Conservation (phyloP, 2,797 vertebrate genomes). For the Myotis myotis region DNA sequence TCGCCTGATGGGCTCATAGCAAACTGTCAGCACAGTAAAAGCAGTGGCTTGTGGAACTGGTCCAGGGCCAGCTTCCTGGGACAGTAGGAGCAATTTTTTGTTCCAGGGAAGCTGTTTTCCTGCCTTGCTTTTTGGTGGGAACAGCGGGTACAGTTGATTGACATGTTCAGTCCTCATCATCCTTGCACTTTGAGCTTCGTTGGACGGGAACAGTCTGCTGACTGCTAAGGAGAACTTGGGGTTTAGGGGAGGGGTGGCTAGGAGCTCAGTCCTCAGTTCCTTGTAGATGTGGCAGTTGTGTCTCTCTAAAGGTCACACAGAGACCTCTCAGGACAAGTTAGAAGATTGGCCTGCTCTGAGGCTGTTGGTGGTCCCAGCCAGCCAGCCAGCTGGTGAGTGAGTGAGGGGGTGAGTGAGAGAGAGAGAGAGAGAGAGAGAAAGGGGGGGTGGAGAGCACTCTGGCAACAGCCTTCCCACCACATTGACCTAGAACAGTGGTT, state of each 20-base stretch:
- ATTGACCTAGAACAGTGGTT: background rate
- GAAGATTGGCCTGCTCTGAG: background rate
- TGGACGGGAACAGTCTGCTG: background rate
- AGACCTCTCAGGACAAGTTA: background rate
- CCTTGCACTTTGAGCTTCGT: background rate
- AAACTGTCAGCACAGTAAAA: background rate
- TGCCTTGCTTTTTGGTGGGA: background rate
- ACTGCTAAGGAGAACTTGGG: background rate
- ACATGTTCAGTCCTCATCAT: background rate
- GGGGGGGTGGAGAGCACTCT: background rate
- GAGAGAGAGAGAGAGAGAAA: background rate
- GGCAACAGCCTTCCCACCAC: background rate
- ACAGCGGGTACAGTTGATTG: background rate
- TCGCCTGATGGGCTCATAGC: background rate
- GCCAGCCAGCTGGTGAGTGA: background rate
- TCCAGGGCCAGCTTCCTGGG: background rate
- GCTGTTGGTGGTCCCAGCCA: background rate
- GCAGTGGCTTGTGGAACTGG: background rate
- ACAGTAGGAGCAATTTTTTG: background rate
- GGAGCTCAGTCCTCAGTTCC: background rate
- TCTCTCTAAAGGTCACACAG: background rate
- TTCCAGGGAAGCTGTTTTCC: background rate
- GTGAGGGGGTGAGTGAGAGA: background rate
- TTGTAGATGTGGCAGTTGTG: background rate
- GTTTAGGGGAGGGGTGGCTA: background rate